Percentiles rank a stretch among this genome's conserved stretches.
Evolutionary conservation across 1,140 invertebrate genomes (phyloP).

Genomic region (Luehdorfia chinensis): DNA sequence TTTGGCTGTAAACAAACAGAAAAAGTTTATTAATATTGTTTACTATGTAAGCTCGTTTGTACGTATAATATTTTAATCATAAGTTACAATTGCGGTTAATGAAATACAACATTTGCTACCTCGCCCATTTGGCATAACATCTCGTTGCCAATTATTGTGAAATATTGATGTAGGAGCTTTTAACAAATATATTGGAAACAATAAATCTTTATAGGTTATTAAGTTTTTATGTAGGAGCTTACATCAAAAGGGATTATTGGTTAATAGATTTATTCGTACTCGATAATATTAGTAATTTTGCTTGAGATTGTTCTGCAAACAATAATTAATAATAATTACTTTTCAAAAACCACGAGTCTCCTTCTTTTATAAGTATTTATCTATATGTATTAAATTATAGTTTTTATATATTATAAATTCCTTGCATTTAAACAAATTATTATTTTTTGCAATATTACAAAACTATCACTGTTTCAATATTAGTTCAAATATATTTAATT

Average conservation of each 20-base stretch:
- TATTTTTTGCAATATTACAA: no score
- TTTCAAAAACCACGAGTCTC: no score
- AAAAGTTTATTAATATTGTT: slow-evolving; percentile 18
- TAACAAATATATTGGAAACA: neutral
- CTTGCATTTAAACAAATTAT: no score
- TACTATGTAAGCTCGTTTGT: slow-evolving; percentile 9
- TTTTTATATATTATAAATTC: no score
- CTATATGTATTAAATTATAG: no score
- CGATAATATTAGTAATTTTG: no score
- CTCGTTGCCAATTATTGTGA: slow-evolving; percentile 9
- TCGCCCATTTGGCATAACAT: slow-evolving; percentile 11
- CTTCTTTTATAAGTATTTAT: no score
- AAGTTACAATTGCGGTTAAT: slow-evolving; percentile 14
- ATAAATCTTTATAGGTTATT: neutral
- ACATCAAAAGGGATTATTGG: neutral
- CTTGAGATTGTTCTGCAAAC: no score
- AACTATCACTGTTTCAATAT: no score
- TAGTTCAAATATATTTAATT: no score
- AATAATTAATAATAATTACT: no score
- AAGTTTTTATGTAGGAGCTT: neutral
- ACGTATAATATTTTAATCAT: slow-evolving; percentile 17
- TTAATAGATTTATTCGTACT: neutral
- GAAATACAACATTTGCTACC: slow-evolving; percentile 16
- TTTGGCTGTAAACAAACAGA: slow-evolving; percentile 16
- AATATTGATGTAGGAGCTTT: slow-evolving; percentile 1